Percentiles rank a stretch among this genome's conserved stretches.
These are phyloP conservation scores for Cherax destructor DNA, from an alignment of 1,140 invertebrate species.

Conservation along the genomic window DNA sequence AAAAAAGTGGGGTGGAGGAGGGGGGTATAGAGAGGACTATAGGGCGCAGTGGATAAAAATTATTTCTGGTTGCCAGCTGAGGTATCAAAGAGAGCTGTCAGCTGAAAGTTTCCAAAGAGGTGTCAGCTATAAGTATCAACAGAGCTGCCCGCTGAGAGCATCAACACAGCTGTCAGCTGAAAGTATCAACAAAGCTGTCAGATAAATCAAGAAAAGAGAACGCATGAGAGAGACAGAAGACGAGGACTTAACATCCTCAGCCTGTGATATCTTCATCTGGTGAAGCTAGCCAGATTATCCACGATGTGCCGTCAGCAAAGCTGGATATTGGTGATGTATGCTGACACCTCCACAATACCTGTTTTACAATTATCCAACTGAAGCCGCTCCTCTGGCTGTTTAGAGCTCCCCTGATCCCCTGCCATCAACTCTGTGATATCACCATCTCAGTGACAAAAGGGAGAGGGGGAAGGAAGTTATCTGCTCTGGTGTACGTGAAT, in stretches of 20 bases:
- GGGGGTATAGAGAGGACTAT: not conserved
- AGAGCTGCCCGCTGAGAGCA: too few relatives aligned
- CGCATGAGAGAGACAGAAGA: not conserved
- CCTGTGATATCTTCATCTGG: slow-evolving; percentile 20
- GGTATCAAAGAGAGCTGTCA: too few relatives aligned
- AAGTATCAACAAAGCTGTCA: not conserved
- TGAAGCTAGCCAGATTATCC: slow-evolving; percentile 11
- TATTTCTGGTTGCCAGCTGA: too few relatives aligned
- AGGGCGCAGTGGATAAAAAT: not conserved
- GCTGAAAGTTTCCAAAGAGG: not conserved
- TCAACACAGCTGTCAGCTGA: not conserved
- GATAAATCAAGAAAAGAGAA: not conserved
- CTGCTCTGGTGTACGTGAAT: not conserved
- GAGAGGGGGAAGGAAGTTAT: not conserved
- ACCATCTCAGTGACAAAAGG: not conserved
- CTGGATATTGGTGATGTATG: not conserved
- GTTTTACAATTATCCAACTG: slow-evolving; percentile 10
- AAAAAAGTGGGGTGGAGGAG: too few relatives aligned
- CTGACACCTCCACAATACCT: slow-evolving; percentile 28
- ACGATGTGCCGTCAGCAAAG: not conserved
- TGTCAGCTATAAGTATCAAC: too few relatives aligned
- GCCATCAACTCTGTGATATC: not conserved
- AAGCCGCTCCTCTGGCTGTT: not conserved
- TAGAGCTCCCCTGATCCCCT: not conserved
- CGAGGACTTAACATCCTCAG: not conserved